A percentile compares a stretch with the other conserved stretches of the same genome.
These are phyloP conservation scores for Antheraea pernyi DNA, from an alignment of 1,140 invertebrate species.

Conservation along the genomic window DNA sequence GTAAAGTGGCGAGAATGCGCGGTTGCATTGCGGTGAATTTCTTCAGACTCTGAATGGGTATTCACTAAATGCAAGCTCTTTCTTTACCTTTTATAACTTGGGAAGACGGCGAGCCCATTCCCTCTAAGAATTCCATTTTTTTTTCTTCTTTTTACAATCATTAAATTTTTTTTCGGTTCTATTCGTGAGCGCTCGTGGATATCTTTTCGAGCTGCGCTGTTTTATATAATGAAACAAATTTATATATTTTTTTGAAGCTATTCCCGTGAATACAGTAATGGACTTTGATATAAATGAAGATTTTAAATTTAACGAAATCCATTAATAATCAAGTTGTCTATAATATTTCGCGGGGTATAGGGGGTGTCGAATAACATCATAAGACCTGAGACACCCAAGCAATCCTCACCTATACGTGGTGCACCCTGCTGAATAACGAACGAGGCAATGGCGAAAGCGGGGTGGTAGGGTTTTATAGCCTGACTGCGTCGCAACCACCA, in stretches of 20 bases:
- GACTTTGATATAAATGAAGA: background rate
- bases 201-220: conserved; percentile 7
- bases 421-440: too few relatives aligned
- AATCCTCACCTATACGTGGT: too few relatives aligned
- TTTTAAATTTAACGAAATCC: too few relatives aligned
- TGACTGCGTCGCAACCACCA: too few relatives aligned
- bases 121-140: conserved; percentile 56
- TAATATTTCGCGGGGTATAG: too few relatives aligned
- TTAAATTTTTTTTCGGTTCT: conserved; percentile 66
- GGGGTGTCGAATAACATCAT: too few relatives aligned
- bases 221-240: conserved; percentile 15
- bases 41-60: conserved; percentile 64
- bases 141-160: conserved; percentile 58
- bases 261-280: background rate
- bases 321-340: too few relatives aligned
- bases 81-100: conserved; percentile 68
- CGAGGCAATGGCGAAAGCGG: too few relatives aligned
- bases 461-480: too few relatives aligned
- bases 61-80: conserved; percentile 73
- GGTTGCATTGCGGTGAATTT: conserved; percentile 62
- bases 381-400: too few relatives aligned
- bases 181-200: conserved; percentile 24
- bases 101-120: conserved; percentile 65
- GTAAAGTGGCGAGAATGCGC: conserved; percentile 64
- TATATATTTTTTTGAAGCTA: conserved; percentile 1